Percentiles rank a stretch among this genome's conserved stretches.
phyloP scores from a whole-genome alignment of 2,113 vertebrate species.

The Channa argus region DNA sequence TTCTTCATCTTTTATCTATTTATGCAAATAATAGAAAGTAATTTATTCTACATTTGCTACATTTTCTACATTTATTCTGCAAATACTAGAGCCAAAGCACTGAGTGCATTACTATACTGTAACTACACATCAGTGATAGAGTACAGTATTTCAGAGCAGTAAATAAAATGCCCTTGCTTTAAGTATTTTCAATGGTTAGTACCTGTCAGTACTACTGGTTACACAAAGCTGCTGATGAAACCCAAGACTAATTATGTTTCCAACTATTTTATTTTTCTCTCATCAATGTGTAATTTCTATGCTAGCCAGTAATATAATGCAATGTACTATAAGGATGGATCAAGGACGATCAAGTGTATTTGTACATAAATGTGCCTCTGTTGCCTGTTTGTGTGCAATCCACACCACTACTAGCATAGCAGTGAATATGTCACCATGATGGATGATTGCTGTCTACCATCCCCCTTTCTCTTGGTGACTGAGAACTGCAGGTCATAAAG shows the following conservation, averaged over 20 bases:
- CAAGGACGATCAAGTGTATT: neutral
- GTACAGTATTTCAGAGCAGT: too few relatives aligned
- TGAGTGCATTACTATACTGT: too few relatives aligned
- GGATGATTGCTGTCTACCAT: constrained; percentile 38
- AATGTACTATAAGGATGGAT: neutral
- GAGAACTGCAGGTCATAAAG: constrained; percentile 14
- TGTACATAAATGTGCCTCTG: neutral
- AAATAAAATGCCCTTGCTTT: too few relatives aligned
- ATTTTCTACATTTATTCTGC: too few relatives aligned
- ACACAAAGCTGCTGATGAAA: too few relatives aligned
- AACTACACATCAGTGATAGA: too few relatives aligned
- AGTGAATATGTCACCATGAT: constrained; percentile 43
- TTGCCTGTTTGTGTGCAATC: constrained; percentile 3
- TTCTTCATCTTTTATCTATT: neutral
- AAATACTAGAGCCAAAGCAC: neutral
- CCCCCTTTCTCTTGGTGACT: constrained; percentile 26
- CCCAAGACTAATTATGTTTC: neutral
- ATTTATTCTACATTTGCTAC: neutral
- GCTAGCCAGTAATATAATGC: neutral
- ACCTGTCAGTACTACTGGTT: too few relatives aligned
- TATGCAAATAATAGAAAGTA: neutral
- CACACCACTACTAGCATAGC: neutral
- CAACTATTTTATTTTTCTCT: neutral
- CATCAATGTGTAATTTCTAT: neutral
- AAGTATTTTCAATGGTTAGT: too few relatives aligned